Conservation (phyloP, 2,797 vertebrate species). For the Girardinus metallicus region DNA sequence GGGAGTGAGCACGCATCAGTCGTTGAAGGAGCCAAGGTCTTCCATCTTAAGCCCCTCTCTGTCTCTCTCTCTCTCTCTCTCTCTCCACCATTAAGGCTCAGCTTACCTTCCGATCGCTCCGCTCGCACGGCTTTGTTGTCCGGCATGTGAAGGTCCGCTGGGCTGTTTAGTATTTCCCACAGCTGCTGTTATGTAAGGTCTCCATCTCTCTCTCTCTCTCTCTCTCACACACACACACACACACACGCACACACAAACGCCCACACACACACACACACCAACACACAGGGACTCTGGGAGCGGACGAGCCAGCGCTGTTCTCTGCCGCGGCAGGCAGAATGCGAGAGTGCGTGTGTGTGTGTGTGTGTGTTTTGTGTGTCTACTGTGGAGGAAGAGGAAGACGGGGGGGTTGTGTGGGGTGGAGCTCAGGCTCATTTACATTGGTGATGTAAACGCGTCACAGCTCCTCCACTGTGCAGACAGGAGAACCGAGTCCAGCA, state of each 20-base stretch:
- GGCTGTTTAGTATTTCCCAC: conserved; percentile 52
- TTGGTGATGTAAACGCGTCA: conserved; percentile 72
- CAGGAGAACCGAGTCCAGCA: conserved; percentile 46
- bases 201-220: conserved; percentile 14
- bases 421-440: conserved; percentile 69
- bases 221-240: no score
- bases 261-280: conserved; percentile 8
- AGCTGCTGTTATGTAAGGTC: conserved; percentile 73
- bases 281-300: conserved; percentile 19
- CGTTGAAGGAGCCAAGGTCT: conserved; percentile 58
- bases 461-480: conserved; percentile 47
- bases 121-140: conserved; percentile 35
- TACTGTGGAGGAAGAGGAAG: conserved; percentile 12
- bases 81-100: conserved; percentile 53
- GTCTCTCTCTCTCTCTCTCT: no score
- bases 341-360: conserved; percentile 32
- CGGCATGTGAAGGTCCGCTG: conserved; percentile 45
- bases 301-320: conserved; percentile 31
- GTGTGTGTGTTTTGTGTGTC: conserved; percentile 35
- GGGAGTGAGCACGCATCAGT: conserved; percentile 45
- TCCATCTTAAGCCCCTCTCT: conserved; percentile 61
- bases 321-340: conserved; percentile 44
- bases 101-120: conserved; percentile 62
- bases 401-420: conserved; percentile 16
- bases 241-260: conserved; percentile 13